phyloP scores from a whole-genome alignment of 1,140 invertebrate species.

The Cherax destructor region DNA sequence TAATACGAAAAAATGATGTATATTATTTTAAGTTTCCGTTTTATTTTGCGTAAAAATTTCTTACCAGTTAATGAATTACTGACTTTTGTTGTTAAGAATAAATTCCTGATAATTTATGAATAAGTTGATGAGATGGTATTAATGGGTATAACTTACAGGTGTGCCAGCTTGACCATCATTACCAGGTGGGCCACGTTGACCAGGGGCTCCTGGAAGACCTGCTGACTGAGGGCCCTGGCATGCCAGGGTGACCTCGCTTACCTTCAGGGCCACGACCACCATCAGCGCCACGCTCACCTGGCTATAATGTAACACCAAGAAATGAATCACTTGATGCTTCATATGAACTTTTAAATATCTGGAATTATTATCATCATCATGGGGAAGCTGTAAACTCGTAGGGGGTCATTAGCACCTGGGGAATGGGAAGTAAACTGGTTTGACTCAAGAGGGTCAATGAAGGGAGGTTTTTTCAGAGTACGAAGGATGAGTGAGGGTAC shows the following conservation, averaged over 20 bases:
- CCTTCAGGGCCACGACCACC: constrained; percentile 69
- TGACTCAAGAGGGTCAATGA: no score
- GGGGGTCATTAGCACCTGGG: no score
- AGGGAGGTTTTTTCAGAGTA: no score
- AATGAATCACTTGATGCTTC: background rate
- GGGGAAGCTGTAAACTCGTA: no score
- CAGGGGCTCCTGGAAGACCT: constrained; percentile 70
- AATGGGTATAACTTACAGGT: constrained; percentile 50
- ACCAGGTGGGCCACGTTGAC: constrained; percentile 72
- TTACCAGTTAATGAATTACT: no score
- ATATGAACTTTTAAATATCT: background rate
- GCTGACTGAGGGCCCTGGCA: constrained; percentile 68
- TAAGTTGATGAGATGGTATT: background rate
- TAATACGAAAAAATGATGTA: no score
- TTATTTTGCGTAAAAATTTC: no score
- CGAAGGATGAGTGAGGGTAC: background rate
- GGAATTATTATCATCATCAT: no score
- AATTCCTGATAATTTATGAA: no score
- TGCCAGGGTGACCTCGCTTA: constrained; percentile 68
- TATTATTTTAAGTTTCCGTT: no score
- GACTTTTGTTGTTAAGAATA: no score
- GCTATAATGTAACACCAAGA: constrained; percentile 15
- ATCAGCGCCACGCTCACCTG: constrained; percentile 72
- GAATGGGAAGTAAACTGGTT: no score
- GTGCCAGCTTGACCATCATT: constrained; percentile 56